A percentile compares a stretch with the other conserved stretches of the same genome.
phyloP scores from a whole-genome alignment of 2,113 vertebrate genomes.

The Anseranas semipalmata region DNA sequence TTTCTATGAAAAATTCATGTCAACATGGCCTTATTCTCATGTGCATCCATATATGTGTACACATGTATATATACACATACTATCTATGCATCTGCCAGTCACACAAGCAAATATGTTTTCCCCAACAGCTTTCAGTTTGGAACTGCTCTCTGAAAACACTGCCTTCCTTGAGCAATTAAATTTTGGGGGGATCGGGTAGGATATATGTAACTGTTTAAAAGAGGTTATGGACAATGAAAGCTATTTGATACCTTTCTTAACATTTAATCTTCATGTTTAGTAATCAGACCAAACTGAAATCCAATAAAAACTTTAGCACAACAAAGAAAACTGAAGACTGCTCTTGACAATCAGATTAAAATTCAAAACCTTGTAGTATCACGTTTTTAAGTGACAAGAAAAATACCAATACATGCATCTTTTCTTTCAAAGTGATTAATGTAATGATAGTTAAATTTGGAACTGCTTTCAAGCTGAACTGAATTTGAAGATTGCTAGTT shows the following conservation, averaged over 20 bases:
- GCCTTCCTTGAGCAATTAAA: neutral
- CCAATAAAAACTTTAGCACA: neutral
- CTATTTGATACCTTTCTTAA: neutral
- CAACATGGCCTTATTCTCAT: neutral
- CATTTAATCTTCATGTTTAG: neutral
- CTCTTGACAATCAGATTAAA: neutral
- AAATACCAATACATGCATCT: neutral
- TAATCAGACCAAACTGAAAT: neutral
- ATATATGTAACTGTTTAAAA: neutral
- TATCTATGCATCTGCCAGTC: neutral
- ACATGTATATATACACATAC: accelerated
- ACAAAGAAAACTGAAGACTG: neutral
- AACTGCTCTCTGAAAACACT: neutral
- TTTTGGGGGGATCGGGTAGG: neutral
- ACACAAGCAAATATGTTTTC: neutral
- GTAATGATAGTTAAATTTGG: neutral
- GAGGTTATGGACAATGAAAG: neutral
- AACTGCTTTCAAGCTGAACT: neutral
- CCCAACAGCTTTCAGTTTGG: neutral
- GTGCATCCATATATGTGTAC: neutral
- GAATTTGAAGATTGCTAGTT: neutral
- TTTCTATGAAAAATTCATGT: neutral
- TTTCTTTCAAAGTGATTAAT: neutral
- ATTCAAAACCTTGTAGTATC: neutral
- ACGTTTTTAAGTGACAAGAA: neutral